Conservation (phyloP, 2,113 vertebrate species). For the Bos indicus region DNA sequence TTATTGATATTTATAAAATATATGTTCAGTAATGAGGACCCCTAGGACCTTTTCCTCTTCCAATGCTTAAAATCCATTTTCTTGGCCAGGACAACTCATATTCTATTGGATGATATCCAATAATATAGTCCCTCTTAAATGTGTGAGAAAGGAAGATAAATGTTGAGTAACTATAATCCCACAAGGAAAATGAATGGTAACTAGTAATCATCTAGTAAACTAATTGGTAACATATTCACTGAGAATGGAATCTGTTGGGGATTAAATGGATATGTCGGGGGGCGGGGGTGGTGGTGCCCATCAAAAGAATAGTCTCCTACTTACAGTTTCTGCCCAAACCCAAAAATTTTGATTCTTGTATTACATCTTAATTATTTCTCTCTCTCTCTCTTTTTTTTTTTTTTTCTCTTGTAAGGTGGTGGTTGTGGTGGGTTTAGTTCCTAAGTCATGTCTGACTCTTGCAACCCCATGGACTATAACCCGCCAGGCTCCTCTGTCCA, state of each 20-base stretch:
- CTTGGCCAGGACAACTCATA: not conserved
- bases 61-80: not conserved
- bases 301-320: not conserved
- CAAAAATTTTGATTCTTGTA: not conserved
- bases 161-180: not conserved
- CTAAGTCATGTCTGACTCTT: not conserved
- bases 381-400: not conserved
- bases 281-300: accelerated
- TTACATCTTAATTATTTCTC: not conserved
- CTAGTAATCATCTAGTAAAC: not conserved
- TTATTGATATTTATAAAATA: not conserved
- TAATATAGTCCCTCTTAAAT: not conserved
- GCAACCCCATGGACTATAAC: not conserved
- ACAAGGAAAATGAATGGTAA: not conserved
- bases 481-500: not conserved
- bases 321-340: not conserved
- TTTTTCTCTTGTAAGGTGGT: not conserved
- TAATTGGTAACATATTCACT: not conserved
- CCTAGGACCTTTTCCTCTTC: not conserved
- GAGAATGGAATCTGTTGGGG: not conserved
- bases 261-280: not conserved
- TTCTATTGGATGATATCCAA: not conserved
- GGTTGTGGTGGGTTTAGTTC: not conserved
- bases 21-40: not conserved
- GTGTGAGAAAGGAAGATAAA: not conserved